Evolutionary conservation across 2,113 vertebrate genomes (phyloP).

Genomic region (Calyptomena viridis): DNA sequence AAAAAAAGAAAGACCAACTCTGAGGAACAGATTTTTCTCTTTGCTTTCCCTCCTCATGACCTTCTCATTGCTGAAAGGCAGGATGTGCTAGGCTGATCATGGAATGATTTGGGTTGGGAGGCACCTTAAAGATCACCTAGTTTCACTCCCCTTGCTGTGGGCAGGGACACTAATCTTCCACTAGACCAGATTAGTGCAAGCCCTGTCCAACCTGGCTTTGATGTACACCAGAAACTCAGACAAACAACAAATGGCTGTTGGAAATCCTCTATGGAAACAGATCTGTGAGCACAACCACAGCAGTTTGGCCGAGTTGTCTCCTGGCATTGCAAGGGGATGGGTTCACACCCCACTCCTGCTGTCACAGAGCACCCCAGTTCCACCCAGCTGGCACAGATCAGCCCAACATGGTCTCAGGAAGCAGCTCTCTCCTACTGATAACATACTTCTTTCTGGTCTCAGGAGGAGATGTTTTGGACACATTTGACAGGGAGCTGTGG

Average conservation of each 20-base stretch:
- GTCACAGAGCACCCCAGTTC: neutral
- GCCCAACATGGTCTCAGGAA: neutral
- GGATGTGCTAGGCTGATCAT: neutral
- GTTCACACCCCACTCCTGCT: neutral
- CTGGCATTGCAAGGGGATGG: neutral
- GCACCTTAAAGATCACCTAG: no score
- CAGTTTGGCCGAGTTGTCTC: neutral
- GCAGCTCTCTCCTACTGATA: neutral
- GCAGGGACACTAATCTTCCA: neutral
- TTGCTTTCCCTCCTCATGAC: neutral
- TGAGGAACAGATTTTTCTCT: neutral
- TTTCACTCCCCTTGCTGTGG: neutral
- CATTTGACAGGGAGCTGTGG: fast-evolving
- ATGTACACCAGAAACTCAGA: neutral
- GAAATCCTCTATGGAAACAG: neutral
- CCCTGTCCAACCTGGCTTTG: neutral
- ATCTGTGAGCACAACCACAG: neutral
- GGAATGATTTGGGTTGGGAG: neutral
- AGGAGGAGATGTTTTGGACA: neutral
- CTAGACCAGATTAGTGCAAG: neutral
- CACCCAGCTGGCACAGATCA: neutral
- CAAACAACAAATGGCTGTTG: neutral
- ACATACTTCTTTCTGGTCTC: neutral
- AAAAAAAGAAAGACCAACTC: neutral
- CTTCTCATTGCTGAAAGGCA: neutral